A percentile compares a stretch with the other conserved stretches of the same genome.
These are phyloP conservation scores for Rattus rattus DNA, from an alignment of 2,113 vertebrate species.

Conservation along the genomic window DNA sequence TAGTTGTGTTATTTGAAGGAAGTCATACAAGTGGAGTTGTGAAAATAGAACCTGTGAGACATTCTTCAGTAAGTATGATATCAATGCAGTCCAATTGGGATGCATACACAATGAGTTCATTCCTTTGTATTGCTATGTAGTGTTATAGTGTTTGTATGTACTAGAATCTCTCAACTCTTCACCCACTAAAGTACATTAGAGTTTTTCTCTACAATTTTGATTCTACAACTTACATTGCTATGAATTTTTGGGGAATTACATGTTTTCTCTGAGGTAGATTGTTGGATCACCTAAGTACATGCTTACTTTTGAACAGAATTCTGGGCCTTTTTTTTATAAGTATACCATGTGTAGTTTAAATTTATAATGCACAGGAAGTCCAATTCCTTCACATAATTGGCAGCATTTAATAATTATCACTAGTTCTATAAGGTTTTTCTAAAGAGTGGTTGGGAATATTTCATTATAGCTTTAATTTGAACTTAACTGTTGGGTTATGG, in stretches of 20 bases:
- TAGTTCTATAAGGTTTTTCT: slow-evolving; percentile 8
- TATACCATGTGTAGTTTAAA: neutral
- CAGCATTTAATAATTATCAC: neutral
- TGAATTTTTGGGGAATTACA: neutral
- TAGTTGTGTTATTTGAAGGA: slow-evolving; percentile 39
- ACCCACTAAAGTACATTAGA: neutral
- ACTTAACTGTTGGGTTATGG: neutral
- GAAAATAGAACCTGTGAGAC: slow-evolving; percentile 11
- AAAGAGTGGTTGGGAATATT: neutral
- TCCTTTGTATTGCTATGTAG: slow-evolving; percentile 26
- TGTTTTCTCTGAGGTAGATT: slow-evolving; percentile 38
- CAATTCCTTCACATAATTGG: slow-evolving; percentile 2
- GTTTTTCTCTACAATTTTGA: slow-evolving; percentile 18
- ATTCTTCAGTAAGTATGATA: neutral
- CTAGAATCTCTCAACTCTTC: neutral
- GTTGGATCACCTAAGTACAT: neutral
- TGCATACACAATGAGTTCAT: neutral
- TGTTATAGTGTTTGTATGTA: neutral
- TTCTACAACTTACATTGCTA: neutral
- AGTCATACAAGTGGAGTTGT: neutral
- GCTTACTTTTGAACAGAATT: slow-evolving; percentile 31
- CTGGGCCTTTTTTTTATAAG: neutral
- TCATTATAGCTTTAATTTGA: slow-evolving; percentile 17
- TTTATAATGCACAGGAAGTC: neutral
- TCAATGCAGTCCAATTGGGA: neutral